Evolutionary conservation across 2,888 invertebrate genomes (phyloP), one percentile per base, ranked within the genome.

Genomic region (Schizotus pectinicornis): DNA sequence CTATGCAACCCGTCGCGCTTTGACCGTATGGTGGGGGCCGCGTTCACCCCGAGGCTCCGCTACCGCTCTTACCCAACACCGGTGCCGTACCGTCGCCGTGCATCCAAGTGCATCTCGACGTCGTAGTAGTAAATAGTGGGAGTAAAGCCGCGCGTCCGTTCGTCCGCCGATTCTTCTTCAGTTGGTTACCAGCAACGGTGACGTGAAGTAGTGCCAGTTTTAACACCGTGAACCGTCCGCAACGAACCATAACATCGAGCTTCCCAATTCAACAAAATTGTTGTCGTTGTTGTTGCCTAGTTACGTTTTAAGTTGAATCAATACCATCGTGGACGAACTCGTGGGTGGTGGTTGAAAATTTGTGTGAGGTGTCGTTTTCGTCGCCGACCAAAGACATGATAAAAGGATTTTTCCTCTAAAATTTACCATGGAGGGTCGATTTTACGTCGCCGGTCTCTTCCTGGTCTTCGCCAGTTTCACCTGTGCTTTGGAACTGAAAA

Each of bases 401-500:
- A 34, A 57, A 52, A 43, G 55, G 54, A 35, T 49, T 38, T 39
- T 41, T 47, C 11, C 49, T 45, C 7, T 32, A 32, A 7, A 9
- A 22, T 22, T n/a, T 5, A 22, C 22, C 22, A 22, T 22, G 22
- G 22, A 22, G 5, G 22, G 22, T 22, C 22, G 22, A 2, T 22
- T 3, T 22, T 22, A 5, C 22, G 2, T 22, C 22, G 22, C 5
- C 22, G 5, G 22, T 22, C 5, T 22, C 5, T 22, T 22, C 22
- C 22, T 22, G 5, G 5, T 22, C 5, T 22, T 22, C 5, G 5
- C 5, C 22, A 22, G 22, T 22, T 22, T 22, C 5, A 22, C 22
- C 5, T 22, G 22, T 22, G 22, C 62, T 13, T 63, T 80, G 59
- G 77, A 79, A 51, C 64, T 81, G 62, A 74, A 69, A 51, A 75